These are phyloP conservation scores for Piscicola geometra DNA, from an alignment of 2,888 invertebrate species.

Conservation along the genomic window DNA sequence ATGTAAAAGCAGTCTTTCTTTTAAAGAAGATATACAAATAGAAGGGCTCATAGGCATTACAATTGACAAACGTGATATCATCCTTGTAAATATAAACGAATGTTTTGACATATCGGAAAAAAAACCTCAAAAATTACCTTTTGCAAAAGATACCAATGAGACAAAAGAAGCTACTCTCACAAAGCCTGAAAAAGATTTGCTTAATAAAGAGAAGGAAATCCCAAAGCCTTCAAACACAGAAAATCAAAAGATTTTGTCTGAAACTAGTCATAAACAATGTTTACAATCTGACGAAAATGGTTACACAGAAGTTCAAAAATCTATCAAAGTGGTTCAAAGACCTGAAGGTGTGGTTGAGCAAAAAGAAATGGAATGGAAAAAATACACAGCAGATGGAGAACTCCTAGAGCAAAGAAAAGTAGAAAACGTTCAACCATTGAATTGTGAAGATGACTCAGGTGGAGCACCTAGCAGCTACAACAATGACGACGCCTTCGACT, in stretches of 20 bases:
- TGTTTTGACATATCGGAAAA: slow-evolving; percentile 8
- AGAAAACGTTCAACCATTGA: slow-evolving; percentile 23
- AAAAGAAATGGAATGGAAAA: slow-evolving; percentile 35
- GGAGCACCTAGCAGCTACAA: background rate
- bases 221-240: background rate
- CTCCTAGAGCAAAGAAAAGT: slow-evolving; percentile 33
- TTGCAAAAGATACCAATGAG: too few species aligned
- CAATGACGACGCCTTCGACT: slow-evolving; percentile 13
- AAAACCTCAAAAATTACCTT: background rate
- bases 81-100: slow-evolving; percentile 40
- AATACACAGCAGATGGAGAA: slow-evolving; percentile 28
- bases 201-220: background rate
- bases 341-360: slow-evolving; percentile 34
- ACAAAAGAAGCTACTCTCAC: background rate
- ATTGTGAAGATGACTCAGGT: background rate
- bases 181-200: background rate
- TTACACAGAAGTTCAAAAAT: slow-evolving; percentile 36
- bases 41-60: slow-evolving; percentile 41
- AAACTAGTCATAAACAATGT: slow-evolving; percentile 32
- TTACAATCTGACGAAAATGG: slow-evolving; percentile 29
- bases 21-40: slow-evolving; percentile 35
- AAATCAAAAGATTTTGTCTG: slow-evolving; percentile 27
- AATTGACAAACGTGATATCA: slow-evolving; percentile 37
- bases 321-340: slow-evolving; percentile 30
- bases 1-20: slow-evolving; percentile 34